phyloP scores from a whole-genome alignment of 2,888 invertebrate species.

The Dasysyrphus albostriatus region DNA sequence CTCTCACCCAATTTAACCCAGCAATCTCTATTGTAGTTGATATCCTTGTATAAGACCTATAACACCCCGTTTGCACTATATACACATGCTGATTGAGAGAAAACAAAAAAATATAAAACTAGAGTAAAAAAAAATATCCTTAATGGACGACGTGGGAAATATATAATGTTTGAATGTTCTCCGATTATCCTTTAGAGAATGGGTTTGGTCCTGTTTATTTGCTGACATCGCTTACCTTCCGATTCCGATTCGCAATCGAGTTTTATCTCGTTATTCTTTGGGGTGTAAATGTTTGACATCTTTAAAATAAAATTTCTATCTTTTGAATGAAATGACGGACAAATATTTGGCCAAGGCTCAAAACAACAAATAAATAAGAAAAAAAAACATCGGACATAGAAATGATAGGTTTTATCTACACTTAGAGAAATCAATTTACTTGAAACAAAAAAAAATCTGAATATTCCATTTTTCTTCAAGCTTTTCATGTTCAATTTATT shows the following conservation, averaged over 20 bases:
- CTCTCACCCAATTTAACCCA: conserved; percentile 31
- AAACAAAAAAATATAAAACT: conserved; percentile 18
- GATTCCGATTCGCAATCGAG: conserved; percentile 35
- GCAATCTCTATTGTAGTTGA: conserved; percentile 40
- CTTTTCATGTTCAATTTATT: no score
- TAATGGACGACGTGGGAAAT: conserved; percentile 37
- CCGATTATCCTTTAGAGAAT: conserved; percentile 55
- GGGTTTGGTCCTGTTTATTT: conserved; percentile 26
- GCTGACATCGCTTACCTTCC: conserved; percentile 42
- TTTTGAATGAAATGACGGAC: conserved; percentile 37
- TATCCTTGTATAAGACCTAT: conserved; percentile 39
- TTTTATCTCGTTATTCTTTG: conserved; percentile 18
- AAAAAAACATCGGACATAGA: conserved; percentile 36
- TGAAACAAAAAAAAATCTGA: background rate
- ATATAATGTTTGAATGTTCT: conserved; percentile 11
- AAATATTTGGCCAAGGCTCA: conserved; percentile 65
- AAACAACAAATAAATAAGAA: conserved; percentile 5
- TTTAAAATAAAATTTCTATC: conserved; percentile 38
- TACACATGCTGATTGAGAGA: background rate
- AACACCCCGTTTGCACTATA: background rate
- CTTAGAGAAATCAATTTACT: background rate
- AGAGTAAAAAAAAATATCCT: conserved; percentile 2
- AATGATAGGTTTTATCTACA: conserved; percentile 18
- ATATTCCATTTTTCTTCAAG: no score
- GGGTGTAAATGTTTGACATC: conserved; percentile 42